Evolutionary conservation across 2,113 vertebrate species (phyloP), one percentile per base, ranked within the genome.

Genomic region (Oceanodroma tethys): DNA sequence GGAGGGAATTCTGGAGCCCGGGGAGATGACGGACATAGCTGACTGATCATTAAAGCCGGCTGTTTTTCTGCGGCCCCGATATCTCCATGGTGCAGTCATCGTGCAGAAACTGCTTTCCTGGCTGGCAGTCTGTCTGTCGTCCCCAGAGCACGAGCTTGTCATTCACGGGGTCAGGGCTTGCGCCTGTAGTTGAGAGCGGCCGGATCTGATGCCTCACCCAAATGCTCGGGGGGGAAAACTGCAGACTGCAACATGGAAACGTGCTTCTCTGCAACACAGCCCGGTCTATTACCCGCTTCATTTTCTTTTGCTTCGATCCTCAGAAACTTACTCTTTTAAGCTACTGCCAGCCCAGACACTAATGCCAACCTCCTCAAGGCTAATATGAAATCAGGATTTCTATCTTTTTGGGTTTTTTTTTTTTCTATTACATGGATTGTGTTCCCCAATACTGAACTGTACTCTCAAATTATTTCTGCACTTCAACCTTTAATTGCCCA

Each of bases 401-500:
- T 36, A 0, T 29, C 19, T 20, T 40, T 45, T 20, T 7, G 9
- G 0, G 5, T 1, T 34, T 50, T 52, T 1, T 34, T 50, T 52
- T n/a, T 40, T 18, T 67, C 34, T 47, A 8, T 84, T 65, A 32
- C 9, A 6, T 53, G 32, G 38, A 45, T 32, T n/a, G 10, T 55
- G 34, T 50, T 76, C 67, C 60, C 34, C 32, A 13, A 2, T 38
- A 66, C 38, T 53, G 71, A 86, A 22, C 45, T 13, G 13, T 50
- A 18, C 30, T 91, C 43, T 90, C n/a, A 62, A 19, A 42, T 86
- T 45, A 71, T 40, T 94, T 93, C 63, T 95, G 56, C 32, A 25
- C 38, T 87, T 82, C 48, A 83, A 32, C 38, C 21, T 91, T 87
- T 84, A 93, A 95, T 89, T 86, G 89, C 40, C 58, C 66, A 80